Evolutionary conservation across 2,888 invertebrate species (phyloP), one percentile per base, ranked within the genome.

Genomic region (Palloptera scutellata): DNA sequence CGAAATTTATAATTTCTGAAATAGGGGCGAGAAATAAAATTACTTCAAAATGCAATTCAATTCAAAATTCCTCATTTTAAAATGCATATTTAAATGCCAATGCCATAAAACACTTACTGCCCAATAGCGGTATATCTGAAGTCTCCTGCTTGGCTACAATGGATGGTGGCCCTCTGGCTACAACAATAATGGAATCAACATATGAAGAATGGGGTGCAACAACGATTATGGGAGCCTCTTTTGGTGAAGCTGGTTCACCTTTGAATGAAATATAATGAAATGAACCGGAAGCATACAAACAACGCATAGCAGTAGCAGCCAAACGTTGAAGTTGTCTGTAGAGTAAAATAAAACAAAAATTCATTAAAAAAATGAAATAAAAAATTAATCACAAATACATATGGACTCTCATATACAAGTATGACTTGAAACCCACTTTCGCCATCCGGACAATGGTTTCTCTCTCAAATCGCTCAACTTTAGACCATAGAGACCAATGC

Each of bases 131-230:
- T 77, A 95, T 89, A 70, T 89, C 87, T 63, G 91, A 90, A 40
- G 94, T 92, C 82, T 94, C 95, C 19, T 91, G 92, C 84, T 95
- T 96, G 71, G 96, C 95, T 75, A 97, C 96, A 81, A 96, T 92
- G 77, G 94, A 92, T 40, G 95, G 94, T 61, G 93, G 93, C n/a
- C 91, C 92, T 74, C 94, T 88, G 80, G 90, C 89, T 68, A 94
- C 91, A 78, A 95, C 92, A 76, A 93, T 89, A 72, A 96, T 88
- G 69, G 94, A 92, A 86, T 97, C 97, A 86, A 94, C 92, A 89
- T 92, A 96, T 68, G 93, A 91, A 51, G 96, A 96, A 84, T 97
- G 97, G 3, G 97, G 97, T 5, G 95, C 96, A 71, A 94, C 89
- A 66, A 92, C 92, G 72, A 96, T 86, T 73, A 97, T 90, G 1